Evolutionary conservation across 2,888 invertebrate genomes (phyloP), one percentile per base, ranked within the genome.

Genomic region (Metellina segmentata): DNA sequence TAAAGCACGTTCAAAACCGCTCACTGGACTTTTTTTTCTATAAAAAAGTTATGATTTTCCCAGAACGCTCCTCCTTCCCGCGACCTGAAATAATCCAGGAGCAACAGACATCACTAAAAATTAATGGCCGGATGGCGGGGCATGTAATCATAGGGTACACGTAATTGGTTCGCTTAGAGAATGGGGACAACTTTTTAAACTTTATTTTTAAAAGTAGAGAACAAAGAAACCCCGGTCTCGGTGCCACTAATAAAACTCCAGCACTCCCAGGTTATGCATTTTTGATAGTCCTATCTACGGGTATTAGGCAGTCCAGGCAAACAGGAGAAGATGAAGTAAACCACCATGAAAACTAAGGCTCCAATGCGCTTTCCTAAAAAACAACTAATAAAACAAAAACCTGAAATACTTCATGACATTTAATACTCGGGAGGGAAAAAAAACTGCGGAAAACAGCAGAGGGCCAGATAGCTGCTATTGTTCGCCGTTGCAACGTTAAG

Each of bases 261-360:
- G 34, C 34, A 34, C 34, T 34, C 34, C 34, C 34, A 34, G 49
- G 72, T 85, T 79, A 74, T 71, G 74, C 52, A 79, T 74, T 85
- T 90, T 90, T 90, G 90, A 90, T 90, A 90, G 90, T 79, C 90
- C 85, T 90, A 90, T 90, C 90, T 85, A 19, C 83, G 82, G 34
- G 34, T 34, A 34, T 34, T 34, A 34, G 34, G 34, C 34, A 34
- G 34, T 53, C n/a, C 81, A 16, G 13, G 70, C 48, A 81, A 70
- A 70, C 70, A 81, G 61, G 79, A n/a, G 51, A 77, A 49, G 5
- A n/a, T n/a, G 34, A 48, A 9, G n/a, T 48, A 48, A 77, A 77
- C 34, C 48, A 34, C 34, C 34, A 34, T 34, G 34, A 34, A 34
- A 34, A 34, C 77, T 51, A 11, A 6, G 16, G 16, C 13, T 77